Base-by-base conservation (phyloP, 1,140 invertebrate genomes). In the Hyphantria cunea region DNA sequence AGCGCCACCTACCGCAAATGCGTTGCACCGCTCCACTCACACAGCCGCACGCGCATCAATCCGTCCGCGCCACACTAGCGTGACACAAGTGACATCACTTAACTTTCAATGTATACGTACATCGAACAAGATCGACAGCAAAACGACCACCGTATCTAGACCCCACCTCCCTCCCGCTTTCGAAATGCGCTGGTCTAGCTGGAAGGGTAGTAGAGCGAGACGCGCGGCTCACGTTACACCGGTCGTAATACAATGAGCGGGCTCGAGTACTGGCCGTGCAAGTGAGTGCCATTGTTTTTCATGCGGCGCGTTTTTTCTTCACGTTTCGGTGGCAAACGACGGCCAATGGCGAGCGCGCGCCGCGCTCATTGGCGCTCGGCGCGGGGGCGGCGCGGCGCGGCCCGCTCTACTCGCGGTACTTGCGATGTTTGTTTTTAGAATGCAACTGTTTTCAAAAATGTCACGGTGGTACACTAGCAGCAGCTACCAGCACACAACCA, bases 261-360 rank as follows among this genome's bases (percentile, higher is more conserved):
- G 45, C 68, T 72, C 69, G 58, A 80, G 75, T 79, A 68, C 72
- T 74, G 66, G 62, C 58, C 68, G 66, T 65, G 72, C 76, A 70
- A 78, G 71, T 66, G 78, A 80, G 74, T 84, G 82, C 82, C 83
- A 87, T 86, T 87, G 84, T 87, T 86, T 84, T 86, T 83, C 78
- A 59, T 63, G 63, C 56, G 69, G 60, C 65, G 60, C 70, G 74
- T 85, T 87, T 85, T 87, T 87, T 82, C 74, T 32, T 55, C 37
- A 52, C 63, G 64, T 69, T 69, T 71, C 72, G 68, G 60, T 70
- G 74, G 68, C 70, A 52, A 63, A 53, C 44, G 12, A 9, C 70
- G 66, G 50, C 83, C 84, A 87, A 87, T 87, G 53, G 71, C 66
- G 64, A 52, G 51, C 68, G 71, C 33, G 67, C 71, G 33, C 9